Conservation (phyloP, 2,797 vertebrate genomes). For the Delichon dasypus region DNA sequence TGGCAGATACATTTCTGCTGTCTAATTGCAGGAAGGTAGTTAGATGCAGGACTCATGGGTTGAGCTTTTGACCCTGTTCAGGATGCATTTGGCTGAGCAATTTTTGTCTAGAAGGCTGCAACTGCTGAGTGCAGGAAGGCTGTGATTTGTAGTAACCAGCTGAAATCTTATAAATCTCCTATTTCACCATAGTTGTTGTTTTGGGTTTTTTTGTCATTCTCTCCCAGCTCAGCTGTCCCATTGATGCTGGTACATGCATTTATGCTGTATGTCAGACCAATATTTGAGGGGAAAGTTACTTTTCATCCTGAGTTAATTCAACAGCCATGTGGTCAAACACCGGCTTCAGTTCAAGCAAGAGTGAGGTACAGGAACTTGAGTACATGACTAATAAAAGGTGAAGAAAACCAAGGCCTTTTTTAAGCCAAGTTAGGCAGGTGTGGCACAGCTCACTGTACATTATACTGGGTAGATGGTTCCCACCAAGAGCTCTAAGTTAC, state of each 20-base stretch:
- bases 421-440: neutral
- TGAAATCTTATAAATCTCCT: neutral
- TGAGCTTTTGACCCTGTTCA: neutral
- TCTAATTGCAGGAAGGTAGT: neutral
- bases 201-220: neutral
- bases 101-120: neutral
- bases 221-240: neutral
- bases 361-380: neutral
- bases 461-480: neutral
- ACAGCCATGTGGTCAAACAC: neutral
- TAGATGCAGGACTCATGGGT: neutral
- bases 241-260: neutral
- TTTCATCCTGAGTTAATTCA: neutral
- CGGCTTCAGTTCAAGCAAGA: neutral
- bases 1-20: neutral
- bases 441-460: neutral
- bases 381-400: neutral
- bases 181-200: neutral
- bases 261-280: neutral
- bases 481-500: neutral
- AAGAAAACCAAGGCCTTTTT: neutral
- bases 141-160: neutral
- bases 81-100: neutral
- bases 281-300: neutral
- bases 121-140: neutral